Evolutionary conservation across 2,888 invertebrate genomes (phyloP).

Genomic region (Drosophila villosipedis): DNA sequence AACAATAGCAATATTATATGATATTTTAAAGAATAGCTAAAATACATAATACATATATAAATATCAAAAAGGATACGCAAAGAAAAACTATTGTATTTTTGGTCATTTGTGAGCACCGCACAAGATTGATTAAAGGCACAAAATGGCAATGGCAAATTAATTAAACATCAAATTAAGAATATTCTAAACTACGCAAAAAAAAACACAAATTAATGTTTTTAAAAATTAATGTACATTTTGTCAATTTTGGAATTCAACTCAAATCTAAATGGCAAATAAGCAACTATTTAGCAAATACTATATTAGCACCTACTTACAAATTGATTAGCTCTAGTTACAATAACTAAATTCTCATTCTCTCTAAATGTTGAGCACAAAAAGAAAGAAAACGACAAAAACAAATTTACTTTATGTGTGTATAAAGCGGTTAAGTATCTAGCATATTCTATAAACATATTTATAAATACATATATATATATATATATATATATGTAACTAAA

Average conservation of each 20-base stretch:
- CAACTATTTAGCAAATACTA: conserved; percentile 34
- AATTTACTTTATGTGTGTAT: conserved; percentile 64
- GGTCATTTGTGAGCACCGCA: conserved; percentile 52
- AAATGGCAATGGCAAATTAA: conserved; percentile 4
- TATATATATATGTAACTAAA: conserved; percentile 21
- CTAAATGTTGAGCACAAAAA: conserved; percentile 37
- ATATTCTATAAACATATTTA: conserved; percentile 24
- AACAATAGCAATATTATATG: conserved; percentile 74
- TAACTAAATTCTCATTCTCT: conserved; percentile 18
- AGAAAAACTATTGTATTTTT: conserved; percentile 4
- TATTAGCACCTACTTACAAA: conserved; percentile 38
- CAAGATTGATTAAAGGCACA: conserved; percentile 39
- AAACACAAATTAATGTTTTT: conserved; percentile 27
- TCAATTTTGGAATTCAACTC: conserved; percentile 72
- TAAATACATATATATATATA: conserved; percentile 11
- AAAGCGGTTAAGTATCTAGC: conserved; percentile 43
- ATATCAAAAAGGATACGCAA: conserved; percentile 25
- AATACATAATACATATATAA: conserved; percentile 12
- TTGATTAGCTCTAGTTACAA: conserved; percentile 28
- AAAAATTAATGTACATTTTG: conserved; percentile 39
- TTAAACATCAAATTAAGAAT: conserved; percentile 4
- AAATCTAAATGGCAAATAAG: conserved; percentile 45
- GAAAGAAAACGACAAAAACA: conserved; percentile 1
- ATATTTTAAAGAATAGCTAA: conserved; percentile 56
- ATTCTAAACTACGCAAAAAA: conserved; percentile 3